Percentiles rank a stretch among this genome's conserved stretches.
Conservation (phyloP, 2,113 vertebrate species). For the Formicarius rufipectus region DNA sequence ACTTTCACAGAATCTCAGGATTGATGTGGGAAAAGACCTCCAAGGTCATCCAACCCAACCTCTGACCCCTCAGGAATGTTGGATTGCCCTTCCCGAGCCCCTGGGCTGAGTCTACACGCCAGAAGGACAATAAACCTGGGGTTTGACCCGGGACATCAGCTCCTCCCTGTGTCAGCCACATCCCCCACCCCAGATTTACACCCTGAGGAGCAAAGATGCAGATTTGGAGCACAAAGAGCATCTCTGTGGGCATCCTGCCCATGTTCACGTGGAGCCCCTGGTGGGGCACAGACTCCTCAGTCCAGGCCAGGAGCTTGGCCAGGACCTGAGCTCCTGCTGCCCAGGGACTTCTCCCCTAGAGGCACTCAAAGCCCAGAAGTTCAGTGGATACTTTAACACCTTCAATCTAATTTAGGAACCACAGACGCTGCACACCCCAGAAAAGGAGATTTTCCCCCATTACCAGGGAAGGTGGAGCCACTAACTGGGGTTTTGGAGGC, state of each 20-base stretch:
- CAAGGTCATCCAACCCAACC: fast-evolving
- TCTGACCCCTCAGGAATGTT: neutral
- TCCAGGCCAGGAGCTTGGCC: neutral
- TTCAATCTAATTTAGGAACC: neutral
- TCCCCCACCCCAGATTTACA: neutral
- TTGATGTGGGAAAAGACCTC: neutral
- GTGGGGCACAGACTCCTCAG: neutral
- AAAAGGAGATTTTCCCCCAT: neutral
- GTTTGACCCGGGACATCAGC: neutral
- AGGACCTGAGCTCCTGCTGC: neutral
- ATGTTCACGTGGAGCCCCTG: neutral
- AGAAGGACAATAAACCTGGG: neutral
- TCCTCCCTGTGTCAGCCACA: neutral
- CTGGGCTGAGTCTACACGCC: neutral
- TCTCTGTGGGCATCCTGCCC: neutral
- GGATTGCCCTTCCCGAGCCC: neutral
- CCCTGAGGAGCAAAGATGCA: neutral
- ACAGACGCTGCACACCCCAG: neutral
- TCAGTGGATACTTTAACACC: neutral
- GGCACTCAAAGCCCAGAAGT: neutral
- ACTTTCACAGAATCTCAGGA: neutral
- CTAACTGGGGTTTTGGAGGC: neutral
- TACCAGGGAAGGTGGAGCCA: fast-evolving
- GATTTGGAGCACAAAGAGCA: neutral
- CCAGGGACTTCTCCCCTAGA: neutral